phyloP scores from a whole-genome alignment of 2,113 vertebrate species.

The Naja naja region DNA sequence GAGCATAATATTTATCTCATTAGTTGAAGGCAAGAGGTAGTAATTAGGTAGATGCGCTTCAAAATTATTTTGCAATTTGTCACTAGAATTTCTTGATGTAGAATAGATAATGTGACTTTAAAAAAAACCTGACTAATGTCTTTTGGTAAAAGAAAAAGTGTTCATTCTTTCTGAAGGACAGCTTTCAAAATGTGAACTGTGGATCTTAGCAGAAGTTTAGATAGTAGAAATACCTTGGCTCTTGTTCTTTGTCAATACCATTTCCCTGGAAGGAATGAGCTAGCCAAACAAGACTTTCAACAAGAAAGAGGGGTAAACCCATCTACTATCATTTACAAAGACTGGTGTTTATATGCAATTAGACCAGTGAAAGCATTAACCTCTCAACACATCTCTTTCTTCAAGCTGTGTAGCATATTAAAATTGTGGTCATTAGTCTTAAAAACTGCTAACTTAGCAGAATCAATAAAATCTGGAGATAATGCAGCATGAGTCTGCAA shows the following conservation, averaged over 20 bases:
- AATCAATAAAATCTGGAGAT: conserved; percentile 62
- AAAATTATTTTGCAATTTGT: conserved; percentile 61
- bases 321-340: conserved; percentile 47
- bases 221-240: background rate
- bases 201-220: background rate
- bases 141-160: conserved; percentile 25
- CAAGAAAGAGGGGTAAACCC: conserved; percentile 8
- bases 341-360: conserved; percentile 52
- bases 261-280: background rate
- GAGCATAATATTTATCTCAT: conserved; percentile 70
- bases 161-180: background rate
- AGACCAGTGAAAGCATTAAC: conserved; percentile 51
- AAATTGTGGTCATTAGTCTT: conserved; percentile 66
- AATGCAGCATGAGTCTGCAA: conserved; percentile 55
- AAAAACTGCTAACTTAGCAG: conserved; percentile 72
- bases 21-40: conserved; percentile 62
- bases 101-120: conserved; percentile 25
- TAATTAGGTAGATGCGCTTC: conserved; percentile 54
- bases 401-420: conserved; percentile 50
- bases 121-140: conserved; percentile 17
- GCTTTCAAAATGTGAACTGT: background rate
- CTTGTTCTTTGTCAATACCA: background rate
- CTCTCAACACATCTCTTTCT: conserved; percentile 51
- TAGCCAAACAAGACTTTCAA: conserved; percentile 6
- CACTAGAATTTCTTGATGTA: conserved; percentile 39